Evolutionary conservation across 2,888 invertebrate genomes (phyloP).

Genomic region (Ochropleura leucogaster): DNA sequence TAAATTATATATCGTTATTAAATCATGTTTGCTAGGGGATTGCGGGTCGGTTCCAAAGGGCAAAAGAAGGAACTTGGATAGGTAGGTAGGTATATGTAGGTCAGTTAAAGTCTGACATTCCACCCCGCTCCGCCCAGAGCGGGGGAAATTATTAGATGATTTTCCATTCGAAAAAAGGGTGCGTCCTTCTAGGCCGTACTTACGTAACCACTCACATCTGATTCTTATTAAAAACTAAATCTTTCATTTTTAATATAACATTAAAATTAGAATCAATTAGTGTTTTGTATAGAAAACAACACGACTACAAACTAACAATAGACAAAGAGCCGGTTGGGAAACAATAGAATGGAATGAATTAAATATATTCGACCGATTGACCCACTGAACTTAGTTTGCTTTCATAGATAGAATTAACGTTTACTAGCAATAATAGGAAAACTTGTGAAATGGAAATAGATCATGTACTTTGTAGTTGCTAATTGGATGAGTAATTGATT

Average conservation of each 20-base stretch:
- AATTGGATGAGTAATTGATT: not conserved
- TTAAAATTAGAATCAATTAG: not conserved
- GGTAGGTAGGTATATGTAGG: too few relatives aligned
- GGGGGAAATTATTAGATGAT: too few relatives aligned
- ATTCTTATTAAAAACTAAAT: not conserved
- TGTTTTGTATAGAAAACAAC: constrained; percentile 4
- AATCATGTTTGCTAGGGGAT: too few relatives aligned
- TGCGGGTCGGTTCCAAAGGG: too few relatives aligned
- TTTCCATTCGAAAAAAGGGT: too few relatives aligned
- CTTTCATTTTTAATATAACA: not conserved
- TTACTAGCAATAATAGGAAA: not conserved
- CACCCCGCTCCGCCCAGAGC: too few relatives aligned
- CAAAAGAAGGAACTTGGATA: too few relatives aligned
- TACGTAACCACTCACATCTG: too few relatives aligned
- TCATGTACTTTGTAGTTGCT: not conserved
- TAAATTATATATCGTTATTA: too few relatives aligned
- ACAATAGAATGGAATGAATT: constrained; percentile 42
- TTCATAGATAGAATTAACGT: not conserved
- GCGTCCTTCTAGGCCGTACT: too few relatives aligned
- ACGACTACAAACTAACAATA: constrained; percentile 22
- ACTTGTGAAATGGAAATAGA: not conserved
- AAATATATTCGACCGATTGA: constrained; percentile 39
- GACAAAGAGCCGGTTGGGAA: constrained; percentile 13
- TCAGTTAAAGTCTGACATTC: too few relatives aligned
- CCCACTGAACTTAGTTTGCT: constrained; percentile 39